Percentiles rank a stretch among this genome's conserved stretches.
phyloP scores from a whole-genome alignment of 2,113 vertebrate species.

The Ancistrus triradiatus region DNA sequence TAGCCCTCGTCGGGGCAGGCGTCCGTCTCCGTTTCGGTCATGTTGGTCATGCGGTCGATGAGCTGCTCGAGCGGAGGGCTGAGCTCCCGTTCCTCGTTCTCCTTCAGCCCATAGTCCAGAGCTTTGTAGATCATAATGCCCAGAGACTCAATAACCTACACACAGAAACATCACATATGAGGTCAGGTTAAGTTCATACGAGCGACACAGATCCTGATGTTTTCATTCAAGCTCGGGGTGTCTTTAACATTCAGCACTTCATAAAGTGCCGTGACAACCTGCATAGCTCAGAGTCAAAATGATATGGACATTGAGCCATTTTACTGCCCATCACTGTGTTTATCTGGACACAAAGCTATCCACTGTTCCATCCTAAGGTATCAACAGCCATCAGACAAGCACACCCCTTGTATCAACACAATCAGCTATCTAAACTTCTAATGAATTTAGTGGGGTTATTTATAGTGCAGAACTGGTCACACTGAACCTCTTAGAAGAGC shows the following conservation, averaged over 20 bases:
- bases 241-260: too few relatives aligned
- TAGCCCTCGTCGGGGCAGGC: slow-evolving; percentile 87
- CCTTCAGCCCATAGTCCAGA: slow-evolving; percentile 93
- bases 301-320: too few relatives aligned
- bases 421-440: too few relatives aligned
- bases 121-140: slow-evolving; percentile 98
- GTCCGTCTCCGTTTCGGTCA: slow-evolving; percentile 66
- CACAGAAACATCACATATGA: slow-evolving; percentile 1
- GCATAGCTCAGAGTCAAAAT: too few relatives aligned
- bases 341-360: slow-evolving; percentile 13
- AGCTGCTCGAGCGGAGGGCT: slow-evolving; percentile 89
- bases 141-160: slow-evolving; percentile 89
- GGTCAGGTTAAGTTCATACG: too few relatives aligned
- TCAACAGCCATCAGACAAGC: neutral
- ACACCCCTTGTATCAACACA: neutral
- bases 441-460: too few relatives aligned
- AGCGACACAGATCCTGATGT: too few relatives aligned
- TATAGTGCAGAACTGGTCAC: neutral
- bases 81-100: slow-evolving; percentile 90
- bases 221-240: too few relatives aligned
- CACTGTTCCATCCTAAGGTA: slow-evolving; percentile 14
- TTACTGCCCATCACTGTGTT: neutral
- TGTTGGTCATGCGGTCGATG: slow-evolving; percentile 93
- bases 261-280: too few relatives aligned
- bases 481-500: neutral